Evolutionary conservation across 2,113 vertebrate genomes (phyloP).

Genomic region (Cinclus cinclus): DNA sequence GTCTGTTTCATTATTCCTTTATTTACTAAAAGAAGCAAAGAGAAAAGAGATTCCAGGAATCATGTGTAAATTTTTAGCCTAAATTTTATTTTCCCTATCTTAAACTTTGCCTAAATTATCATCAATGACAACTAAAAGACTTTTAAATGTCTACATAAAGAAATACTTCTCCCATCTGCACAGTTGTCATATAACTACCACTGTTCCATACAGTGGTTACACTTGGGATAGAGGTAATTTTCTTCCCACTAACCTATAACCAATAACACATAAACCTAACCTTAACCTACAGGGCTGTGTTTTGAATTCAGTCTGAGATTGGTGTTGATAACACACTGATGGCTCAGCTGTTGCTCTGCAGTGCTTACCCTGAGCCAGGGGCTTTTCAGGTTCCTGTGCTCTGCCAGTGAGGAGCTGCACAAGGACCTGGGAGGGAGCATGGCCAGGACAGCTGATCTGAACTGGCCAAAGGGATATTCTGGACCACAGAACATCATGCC

Average conservation of each 20-base stretch:
- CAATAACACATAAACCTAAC: neutral
- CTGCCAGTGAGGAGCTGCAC: neutral
- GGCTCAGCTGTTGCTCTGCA: neutral
- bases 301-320: neutral
- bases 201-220: neutral
- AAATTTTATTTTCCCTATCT: neutral
- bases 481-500: rapidly evolving
- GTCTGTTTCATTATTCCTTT: neutral
- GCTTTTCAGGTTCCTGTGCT: neutral
- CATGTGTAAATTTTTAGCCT: neutral
- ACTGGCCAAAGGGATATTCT: neutral
- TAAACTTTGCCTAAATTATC: neutral
- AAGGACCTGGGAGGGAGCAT: neutral
- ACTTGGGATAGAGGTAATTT: neutral
- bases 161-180: neutral
- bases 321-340: neutral
- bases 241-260: neutral
- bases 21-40: neutral
- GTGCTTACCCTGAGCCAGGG: neutral
- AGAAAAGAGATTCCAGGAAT: neutral
- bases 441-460: neutral
- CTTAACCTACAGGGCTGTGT: too few species aligned
- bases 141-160: neutral
- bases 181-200: neutral
- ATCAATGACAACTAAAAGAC: neutral